A percentile compares a stretch with the other conserved stretches of the same genome.
phyloP scores from a whole-genome alignment of 2,113 vertebrate genomes.

The Callopanchax toddi region DNA sequence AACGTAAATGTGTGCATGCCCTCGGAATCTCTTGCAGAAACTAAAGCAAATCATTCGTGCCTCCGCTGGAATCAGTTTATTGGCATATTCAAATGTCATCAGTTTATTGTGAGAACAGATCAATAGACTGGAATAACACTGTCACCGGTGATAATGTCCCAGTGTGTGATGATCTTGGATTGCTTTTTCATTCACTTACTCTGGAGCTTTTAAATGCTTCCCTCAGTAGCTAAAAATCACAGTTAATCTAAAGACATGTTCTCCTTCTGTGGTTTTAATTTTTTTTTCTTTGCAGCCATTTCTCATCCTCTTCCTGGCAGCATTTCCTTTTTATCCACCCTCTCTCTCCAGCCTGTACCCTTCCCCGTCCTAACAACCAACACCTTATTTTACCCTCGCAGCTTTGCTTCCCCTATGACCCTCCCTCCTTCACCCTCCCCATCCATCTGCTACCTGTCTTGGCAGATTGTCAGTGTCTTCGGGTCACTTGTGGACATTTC shows the following conservation, averaged over 20 bases:
- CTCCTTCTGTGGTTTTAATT: constrained; percentile 11
- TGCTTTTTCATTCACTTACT: constrained; percentile 68
- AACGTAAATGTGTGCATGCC: constrained; percentile 27
- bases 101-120: constrained; percentile 73
- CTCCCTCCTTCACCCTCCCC: constrained; percentile 6
- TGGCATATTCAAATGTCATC: constrained; percentile 77
- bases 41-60: constrained; percentile 60
- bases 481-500: constrained; percentile 69
- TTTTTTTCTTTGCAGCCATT: constrained; percentile 14
- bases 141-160: constrained; percentile 71
- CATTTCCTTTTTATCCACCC: constrained; percentile 13
- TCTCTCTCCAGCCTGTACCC: background rate
- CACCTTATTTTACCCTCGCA: constrained; percentile 22
- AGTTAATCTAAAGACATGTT: constrained; percentile 25
- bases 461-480: constrained; percentile 57
- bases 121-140: constrained; percentile 73
- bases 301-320: constrained; percentile 4
- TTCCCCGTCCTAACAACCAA: constrained; percentile 12
- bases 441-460: constrained; percentile 8
- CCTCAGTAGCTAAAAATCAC: constrained; percentile 43
- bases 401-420: constrained; percentile 19
- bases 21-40: constrained; percentile 22
- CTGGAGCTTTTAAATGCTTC: constrained; percentile 43
- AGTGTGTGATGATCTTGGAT: constrained; percentile 54
- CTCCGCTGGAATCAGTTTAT: constrained; percentile 67